These are phyloP conservation scores for Calcarius lapponicus DNA, from an alignment of 2,797 vertebrate species.

Conservation along the genomic window DNA sequence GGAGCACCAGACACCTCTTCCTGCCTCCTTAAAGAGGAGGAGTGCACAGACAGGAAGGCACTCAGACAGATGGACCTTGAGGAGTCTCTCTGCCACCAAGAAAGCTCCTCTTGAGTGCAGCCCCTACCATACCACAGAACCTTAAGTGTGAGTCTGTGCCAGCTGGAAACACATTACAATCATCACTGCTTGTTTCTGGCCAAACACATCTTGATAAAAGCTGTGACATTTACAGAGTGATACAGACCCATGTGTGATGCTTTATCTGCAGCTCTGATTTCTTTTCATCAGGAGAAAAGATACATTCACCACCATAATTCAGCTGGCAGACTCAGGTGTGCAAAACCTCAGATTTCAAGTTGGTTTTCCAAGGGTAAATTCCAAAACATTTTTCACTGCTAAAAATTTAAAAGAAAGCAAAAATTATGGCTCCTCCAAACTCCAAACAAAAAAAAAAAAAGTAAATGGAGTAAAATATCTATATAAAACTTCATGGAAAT, in stretches of 20 bases:
- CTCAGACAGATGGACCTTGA: not conserved
- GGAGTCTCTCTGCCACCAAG: not conserved
- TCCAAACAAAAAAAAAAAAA: not conserved
- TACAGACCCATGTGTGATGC: not conserved
- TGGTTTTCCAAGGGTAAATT: not conserved
- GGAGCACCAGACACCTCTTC: not conserved
- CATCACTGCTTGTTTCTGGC: not conserved
- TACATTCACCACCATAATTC: not conserved
- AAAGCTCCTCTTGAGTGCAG: not conserved
- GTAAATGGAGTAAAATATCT: not conserved
- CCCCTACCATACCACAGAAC: not conserved
- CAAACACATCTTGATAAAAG: not conserved
- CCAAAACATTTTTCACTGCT: not conserved
- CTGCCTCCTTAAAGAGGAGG: not conserved
- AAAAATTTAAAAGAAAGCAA: not conserved
- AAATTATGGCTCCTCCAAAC: not conserved
- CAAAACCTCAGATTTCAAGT: not conserved
- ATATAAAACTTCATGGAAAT: not conserved
- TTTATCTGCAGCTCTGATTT: not conserved
- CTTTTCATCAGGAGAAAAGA: not conserved
- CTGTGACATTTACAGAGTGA: not conserved
- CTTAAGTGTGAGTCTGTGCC: not conserved
- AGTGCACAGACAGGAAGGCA: not conserved
- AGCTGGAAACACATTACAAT: not conserved
- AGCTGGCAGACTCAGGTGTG: not conserved